Evolutionary conservation across 2,113 vertebrate genomes (phyloP), one percentile per base, ranked within the genome.

Genomic region (Plecotus auritus): DNA sequence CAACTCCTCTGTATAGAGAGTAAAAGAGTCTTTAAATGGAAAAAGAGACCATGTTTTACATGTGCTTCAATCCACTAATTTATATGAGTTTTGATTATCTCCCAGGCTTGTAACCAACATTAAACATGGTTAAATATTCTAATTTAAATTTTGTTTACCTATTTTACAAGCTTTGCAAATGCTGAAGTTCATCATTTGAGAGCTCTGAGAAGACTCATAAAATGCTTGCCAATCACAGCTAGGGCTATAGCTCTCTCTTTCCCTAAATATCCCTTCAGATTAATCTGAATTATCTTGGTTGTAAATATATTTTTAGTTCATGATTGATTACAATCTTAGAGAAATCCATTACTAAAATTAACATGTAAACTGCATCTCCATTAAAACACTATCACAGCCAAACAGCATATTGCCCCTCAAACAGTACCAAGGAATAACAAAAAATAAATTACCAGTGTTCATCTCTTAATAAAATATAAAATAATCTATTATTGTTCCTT

Each of bases 341-440:
- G 35, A 94, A 90, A 85, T 76, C 17, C 17, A 47, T 91, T 78
- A 73, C 37, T 85, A 93, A 86, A 91, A 69, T 81, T 85, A 90
- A 12, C 14, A 85, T 93, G 51, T 13, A 81, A 81, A 11, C 40
- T 73, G 9, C 28, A 20, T 92, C 69, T 95, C 17, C 74, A 89
- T 72, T 85, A 80, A 96, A 94, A 28, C 10, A 74, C 35, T 51
- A 13, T 88, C 37, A 67, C 16, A 78, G 70, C 6, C 26, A 76
- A 94, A 81, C 35, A 89, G 9, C 40, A 77, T 67, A 64, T 47
- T 77, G 28, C 85, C 87, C 1, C 28, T 94, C 18, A 32, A 45
- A 13, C 26, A 89, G 13, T 45, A 56, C 28, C 64, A 83, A 76
- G 2, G 40, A 28, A 83, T 76, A 73, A 47, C 70, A 77, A 47